phyloP scores from a whole-genome alignment of 2,888 invertebrate genomes.

The Apodemia hepburni region DNA sequence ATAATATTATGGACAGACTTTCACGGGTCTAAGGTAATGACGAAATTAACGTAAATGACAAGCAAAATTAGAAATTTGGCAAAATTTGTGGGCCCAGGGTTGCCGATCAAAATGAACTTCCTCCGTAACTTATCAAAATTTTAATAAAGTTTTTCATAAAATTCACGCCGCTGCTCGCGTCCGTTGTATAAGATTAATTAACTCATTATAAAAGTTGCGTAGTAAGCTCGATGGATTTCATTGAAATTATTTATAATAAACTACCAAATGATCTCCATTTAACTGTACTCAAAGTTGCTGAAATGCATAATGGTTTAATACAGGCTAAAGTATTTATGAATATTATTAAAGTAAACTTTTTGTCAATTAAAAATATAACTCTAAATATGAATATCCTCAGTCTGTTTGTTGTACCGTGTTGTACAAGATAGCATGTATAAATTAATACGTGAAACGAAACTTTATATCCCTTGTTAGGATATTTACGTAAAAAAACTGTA shows the following conservation, averaged over 20 bases:
- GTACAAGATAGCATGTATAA: too few relatives aligned
- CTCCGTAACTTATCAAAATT: constrained; percentile 45
- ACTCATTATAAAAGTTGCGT: constrained; percentile 58
- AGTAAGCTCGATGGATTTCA: constrained; percentile 44
- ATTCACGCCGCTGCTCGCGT: constrained; percentile 43
- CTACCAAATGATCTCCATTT: constrained; percentile 1
- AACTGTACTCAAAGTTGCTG: neutral
- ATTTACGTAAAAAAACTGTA: too few relatives aligned
- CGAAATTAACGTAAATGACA: constrained; percentile 56
- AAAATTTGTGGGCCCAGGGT: constrained; percentile 47
- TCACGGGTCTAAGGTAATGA: constrained; percentile 44
- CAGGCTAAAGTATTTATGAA: too few relatives aligned
- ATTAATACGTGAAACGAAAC: too few relatives aligned
- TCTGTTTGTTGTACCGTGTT: too few relatives aligned
- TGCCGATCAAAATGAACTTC: constrained; percentile 50
- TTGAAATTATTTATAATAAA: constrained; percentile 35
- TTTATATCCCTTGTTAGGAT: too few relatives aligned
- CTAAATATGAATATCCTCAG: too few relatives aligned
- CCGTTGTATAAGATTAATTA: constrained; percentile 48
- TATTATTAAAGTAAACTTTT: too few relatives aligned
- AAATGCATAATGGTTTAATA: neutral
- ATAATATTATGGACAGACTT: constrained; percentile 35
- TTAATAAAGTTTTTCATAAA: constrained; percentile 53
- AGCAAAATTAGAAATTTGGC: constrained; percentile 51
- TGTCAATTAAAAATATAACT: too few relatives aligned